Base-by-base conservation (phyloP, 2,797 vertebrate genomes). In the Rhadinocentrus ornatus region DNA sequence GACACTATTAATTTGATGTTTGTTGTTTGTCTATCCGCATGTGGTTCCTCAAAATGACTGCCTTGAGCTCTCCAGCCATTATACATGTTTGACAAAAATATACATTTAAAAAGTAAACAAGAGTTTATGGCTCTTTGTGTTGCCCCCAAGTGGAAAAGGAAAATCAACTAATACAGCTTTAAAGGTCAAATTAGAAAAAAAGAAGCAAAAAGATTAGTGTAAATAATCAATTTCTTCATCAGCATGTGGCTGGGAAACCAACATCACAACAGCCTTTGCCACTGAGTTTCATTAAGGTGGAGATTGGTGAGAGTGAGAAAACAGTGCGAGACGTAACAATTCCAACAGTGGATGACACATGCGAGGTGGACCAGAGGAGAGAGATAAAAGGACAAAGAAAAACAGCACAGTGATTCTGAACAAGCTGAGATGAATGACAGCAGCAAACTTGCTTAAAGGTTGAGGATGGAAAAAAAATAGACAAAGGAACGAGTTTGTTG, bases 401-500 rank as follows among this genome's bases (percentile, higher is more conserved):
- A 80, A 60, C 63, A 20, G 44, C 52, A 56, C 31, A 4, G 26
- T 37, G 58, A 84, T 84, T 73, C 58, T 54, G 57, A 75, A 68
- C 59, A 66, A 67, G 71, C 22, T 4, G 11, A 60, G 70, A 78
- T 31, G 29, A 71, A 82, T 69, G 78, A 88, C 72, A 66, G 76
- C 58, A 79, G 55, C 34, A 69, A 81, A 88, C 71, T 82, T 77
- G 66, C 67, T 7, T 69, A 61, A 39, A 82, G 79, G 75, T 62
- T 73, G 69, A 80, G 65, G 68, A 16, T 62, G 71, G 75, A 76
- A 62, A 46, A 46, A 71, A 39, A 80, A 83, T 77, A 91, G 80
- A 92, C 85, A 87, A 90, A 87, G 73, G 60, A 64, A 74, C 59
- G 82, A 88, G 81, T 87, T 90, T 89, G 88, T 64, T 76, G 78